phyloP scores from a whole-genome alignment of 2,113 vertebrate genomes.

The Zosterops borbonicus region DNA sequence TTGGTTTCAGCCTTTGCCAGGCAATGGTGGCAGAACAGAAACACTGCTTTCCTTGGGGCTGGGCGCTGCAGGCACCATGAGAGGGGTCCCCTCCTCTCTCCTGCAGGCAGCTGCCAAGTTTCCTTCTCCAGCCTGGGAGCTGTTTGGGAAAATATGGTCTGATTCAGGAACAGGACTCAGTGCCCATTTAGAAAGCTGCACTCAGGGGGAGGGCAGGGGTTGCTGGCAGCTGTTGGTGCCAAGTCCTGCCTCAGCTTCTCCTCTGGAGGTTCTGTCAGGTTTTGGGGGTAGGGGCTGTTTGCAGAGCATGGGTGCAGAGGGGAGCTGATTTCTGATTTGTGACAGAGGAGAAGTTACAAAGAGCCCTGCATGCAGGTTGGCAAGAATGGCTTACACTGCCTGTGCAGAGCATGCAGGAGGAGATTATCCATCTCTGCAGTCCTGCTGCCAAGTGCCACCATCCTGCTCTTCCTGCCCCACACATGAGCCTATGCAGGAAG shows the following conservation, averaged over 20 bases:
- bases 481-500: not conserved
- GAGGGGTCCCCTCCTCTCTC: not conserved
- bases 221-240: not conserved
- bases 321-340: not conserved
- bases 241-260: not conserved
- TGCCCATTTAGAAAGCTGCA: not conserved
- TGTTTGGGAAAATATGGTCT: conserved; percentile 23
- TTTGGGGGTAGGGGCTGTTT: not conserved
- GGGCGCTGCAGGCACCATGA: rapidly evolving
- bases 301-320: not conserved
- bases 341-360: not conserved
- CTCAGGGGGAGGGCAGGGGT: not conserved
- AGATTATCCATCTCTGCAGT: not conserved
- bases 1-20: not conserved
- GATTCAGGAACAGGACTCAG: not conserved
- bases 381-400: not conserved
- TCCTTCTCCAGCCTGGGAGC: conserved; percentile 29
- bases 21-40: conserved; percentile 29
- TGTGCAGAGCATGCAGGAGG: not conserved
- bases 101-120: conserved; percentile 7
- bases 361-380: not conserved
- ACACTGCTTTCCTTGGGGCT: not conserved
- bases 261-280: not conserved
- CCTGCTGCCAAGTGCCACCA: not conserved
- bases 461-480: not conserved